Evolutionary conservation across 2,797 vertebrate genomes (phyloP).

Genomic region (Jordanella pulchra): DNA sequence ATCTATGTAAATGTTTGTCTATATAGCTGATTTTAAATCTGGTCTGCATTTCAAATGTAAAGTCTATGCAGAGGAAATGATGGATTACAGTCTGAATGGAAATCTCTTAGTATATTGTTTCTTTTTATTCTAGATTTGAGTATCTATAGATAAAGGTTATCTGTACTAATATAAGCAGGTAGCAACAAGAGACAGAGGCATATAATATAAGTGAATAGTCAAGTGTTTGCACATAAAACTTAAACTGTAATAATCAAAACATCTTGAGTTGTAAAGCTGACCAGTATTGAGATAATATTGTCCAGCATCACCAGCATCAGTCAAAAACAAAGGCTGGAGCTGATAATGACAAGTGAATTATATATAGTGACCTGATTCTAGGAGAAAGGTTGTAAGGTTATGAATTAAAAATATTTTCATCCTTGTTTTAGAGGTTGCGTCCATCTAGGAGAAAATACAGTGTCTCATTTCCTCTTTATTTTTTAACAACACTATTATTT

Average conservation of each 20-base stretch:
- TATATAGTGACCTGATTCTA: not conserved
- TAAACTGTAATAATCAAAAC: not conserved
- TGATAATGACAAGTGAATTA: slow-evolving; percentile 3
- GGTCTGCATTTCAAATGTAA: not conserved
- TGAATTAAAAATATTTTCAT: not conserved
- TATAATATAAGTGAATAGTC: not conserved
- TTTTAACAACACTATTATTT: not conserved
- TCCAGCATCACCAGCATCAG: not conserved
- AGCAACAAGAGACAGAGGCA: no score
- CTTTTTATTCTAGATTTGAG: not conserved
- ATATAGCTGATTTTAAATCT: not conserved
- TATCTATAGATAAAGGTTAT: not conserved
- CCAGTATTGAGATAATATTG: not conserved
- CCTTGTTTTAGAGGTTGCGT: not conserved
- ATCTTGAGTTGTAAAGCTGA: not conserved
- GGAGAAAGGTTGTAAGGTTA: not conserved
- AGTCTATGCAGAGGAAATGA: not conserved
- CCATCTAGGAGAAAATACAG: not conserved
- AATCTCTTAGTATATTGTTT: not conserved
- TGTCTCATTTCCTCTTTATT: not conserved
- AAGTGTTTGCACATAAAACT: not conserved
- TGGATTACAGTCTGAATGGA: not conserved
- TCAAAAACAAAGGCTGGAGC: not conserved
- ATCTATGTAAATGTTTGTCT: not conserved
- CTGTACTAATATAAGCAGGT: no score